A percentile compares a stretch with the other conserved stretches of the same genome.
phyloP scores from a whole-genome alignment of 2,113 vertebrate genomes.

The Phaethon lepturus region DNA sequence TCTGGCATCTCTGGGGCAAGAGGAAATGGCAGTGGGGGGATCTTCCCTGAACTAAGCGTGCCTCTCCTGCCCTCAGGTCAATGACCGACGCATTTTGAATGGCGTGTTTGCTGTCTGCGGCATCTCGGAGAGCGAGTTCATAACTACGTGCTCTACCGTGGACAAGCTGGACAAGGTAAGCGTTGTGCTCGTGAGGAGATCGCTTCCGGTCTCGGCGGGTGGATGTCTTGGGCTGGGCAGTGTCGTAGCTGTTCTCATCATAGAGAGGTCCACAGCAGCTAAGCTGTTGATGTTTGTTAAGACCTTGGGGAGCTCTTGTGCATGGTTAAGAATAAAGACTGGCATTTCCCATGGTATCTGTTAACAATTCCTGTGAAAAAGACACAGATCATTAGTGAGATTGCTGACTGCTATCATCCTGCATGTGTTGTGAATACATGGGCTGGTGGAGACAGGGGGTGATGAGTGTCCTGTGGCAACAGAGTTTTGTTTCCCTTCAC shows the following conservation, averaged over 20 bases:
- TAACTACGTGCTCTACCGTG: slow-evolving; percentile 85
- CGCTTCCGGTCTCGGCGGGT: rapidly evolving
- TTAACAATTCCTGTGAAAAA: neutral
- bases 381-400: rapidly evolving
- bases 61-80: slow-evolving; percentile 79
- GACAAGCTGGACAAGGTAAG: slow-evolving; percentile 96
- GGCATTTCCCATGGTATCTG: neutral
- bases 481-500: neutral
- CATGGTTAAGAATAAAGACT: neutral
- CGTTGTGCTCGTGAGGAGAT: rapidly evolving
- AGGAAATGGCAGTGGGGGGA: rapidly evolving
- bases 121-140: slow-evolving; percentile 88
- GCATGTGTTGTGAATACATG: rapidly evolving
- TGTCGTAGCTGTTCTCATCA: neutral
- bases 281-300: neutral
- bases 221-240: neutral
- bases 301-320: neutral
- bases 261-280: neutral
- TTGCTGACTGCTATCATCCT: too few relatives aligned
- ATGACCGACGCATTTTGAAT: slow-evolving; percentile 89
- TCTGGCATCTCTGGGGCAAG: neutral
- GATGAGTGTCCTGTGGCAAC: rapidly evolving
- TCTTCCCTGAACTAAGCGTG: rapidly evolving
- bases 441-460: neutral
- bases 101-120: slow-evolving; percentile 91